Base-by-base conservation (phyloP, 2,888 invertebrate species). In the Phytoseiulus persimilis region DNA sequence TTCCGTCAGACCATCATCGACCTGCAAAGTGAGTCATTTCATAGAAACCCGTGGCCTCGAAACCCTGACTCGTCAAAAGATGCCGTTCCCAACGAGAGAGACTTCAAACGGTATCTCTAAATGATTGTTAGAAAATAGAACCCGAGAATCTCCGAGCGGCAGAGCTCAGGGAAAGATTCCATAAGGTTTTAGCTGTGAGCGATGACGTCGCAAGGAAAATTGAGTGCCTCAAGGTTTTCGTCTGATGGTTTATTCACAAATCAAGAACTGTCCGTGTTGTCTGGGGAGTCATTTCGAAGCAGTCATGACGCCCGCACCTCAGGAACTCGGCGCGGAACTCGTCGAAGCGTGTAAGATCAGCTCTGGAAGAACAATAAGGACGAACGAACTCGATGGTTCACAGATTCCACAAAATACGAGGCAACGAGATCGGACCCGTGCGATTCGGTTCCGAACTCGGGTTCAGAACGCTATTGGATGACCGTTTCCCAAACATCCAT, bases 1-100 rank as follows among this genome's bases (percentile, higher is more conserved):
- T 97, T 97, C 93, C 97, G 97, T 93, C 95, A 96, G 91, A 97
- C 97, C 65, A 97, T 97, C 93, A 87, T 87, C 87, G 87, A 87
- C 45, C 87, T 87, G 32, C 87, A 87, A 33, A 32, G 87, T 87
- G 87, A 87, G 87, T 87, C 28, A 2, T 65, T 28, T 18, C 65
- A 65, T 23, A 65, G 65, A 65, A 6, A 65, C 65, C 65, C 65
- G 18, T 65, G 9, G 65, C 18, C 65, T 28, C 1, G 18, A 23
- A 65, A 18, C 65, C 65, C 65, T 65, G 65, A 65, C 65, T 65
- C 65, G 5, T 65, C 65, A 65, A 65, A 65, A 65, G 18, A 3
- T 65, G 28, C 5, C 65, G 18, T 18, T 65, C 65, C 18, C 3
- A 39, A 39, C 9, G 39, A 39, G 18, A 14, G 65, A 65, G 65